phyloP scores from a whole-genome alignment of 2,888 invertebrate species.

The Megamerina dolium region DNA sequence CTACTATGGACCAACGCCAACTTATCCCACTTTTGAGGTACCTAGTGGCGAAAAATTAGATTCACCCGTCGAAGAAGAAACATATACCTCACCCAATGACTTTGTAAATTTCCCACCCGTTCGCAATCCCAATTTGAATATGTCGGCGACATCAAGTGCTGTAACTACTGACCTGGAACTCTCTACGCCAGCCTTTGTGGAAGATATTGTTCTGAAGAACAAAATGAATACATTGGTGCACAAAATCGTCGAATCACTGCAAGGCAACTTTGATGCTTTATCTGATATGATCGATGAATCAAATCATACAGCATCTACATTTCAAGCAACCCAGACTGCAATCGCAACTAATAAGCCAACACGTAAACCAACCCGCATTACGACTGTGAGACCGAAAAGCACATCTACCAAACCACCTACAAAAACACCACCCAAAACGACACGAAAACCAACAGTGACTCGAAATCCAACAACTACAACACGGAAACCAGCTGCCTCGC shows the following conservation, averaged over 20 bases:
- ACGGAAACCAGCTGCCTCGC: conserved; percentile 44
- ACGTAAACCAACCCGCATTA: conserved; percentile 38
- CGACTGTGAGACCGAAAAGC: conserved; percentile 27
- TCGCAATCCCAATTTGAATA: conserved; percentile 74
- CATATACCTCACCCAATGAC: conserved; percentile 64
- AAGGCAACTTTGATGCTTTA: conserved; percentile 74
- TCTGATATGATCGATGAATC: conserved; percentile 67
- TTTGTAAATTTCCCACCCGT: conserved; percentile 79
- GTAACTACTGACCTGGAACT: conserved; percentile 59
- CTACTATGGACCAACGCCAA: conserved; percentile 46
- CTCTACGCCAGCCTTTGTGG: conserved; percentile 70
- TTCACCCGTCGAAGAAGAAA: conserved; percentile 48
- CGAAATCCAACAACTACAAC: conserved; percentile 46
- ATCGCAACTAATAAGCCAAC: conserved; percentile 36
- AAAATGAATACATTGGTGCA: conserved; percentile 78
- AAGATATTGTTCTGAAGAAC: conserved; percentile 68
- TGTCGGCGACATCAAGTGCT: conserved; percentile 54
- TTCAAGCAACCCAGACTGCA: conserved; percentile 24
- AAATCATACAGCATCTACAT: conserved; percentile 38
- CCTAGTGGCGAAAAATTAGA: conserved; percentile 40
- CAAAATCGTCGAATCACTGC: conserved; percentile 75
- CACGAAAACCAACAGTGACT: conserved; percentile 34
- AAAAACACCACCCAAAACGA: conserved; percentile 31
- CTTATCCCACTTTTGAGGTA: conserved; percentile 43
- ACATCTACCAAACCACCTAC: conserved; percentile 39